Evolutionary conservation across 2,888 invertebrate species (phyloP).

Genomic region (Tenthredo scrophulariae): DNA sequence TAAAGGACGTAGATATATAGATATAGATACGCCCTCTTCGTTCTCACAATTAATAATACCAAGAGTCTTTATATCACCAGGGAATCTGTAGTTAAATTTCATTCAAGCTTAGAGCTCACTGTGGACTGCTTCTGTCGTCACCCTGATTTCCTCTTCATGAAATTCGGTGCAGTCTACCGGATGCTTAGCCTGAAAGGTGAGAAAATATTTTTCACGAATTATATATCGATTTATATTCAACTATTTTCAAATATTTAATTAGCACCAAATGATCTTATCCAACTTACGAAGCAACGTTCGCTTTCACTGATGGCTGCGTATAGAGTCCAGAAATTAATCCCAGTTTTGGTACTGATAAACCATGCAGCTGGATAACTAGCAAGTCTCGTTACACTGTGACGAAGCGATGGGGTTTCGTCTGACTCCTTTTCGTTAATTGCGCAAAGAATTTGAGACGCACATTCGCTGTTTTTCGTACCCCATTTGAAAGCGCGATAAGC

Average conservation of each 20-base stretch:
- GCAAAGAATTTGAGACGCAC: conserved; percentile 90
- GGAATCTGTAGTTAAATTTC: neutral
- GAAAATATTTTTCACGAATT: conserved; percentile 59
- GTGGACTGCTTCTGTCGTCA: conserved; percentile 90
- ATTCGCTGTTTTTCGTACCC: conserved; percentile 84
- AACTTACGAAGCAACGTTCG: conserved; percentile 83
- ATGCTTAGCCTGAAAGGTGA: conserved; percentile 82
- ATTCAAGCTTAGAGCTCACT: conserved; percentile 85
- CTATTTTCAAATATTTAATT: neutral
- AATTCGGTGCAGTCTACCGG: conserved; percentile 88
- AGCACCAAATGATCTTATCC: neutral
- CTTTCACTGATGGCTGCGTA: conserved; percentile 88
- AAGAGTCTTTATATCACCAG: conserved; percentile 31
- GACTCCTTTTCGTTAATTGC: conserved; percentile 85
- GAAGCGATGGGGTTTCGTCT: conserved; percentile 82
- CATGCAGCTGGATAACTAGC: conserved; percentile 89
- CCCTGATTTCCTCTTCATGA: conserved; percentile 90
- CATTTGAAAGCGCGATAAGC: conserved; percentile 91
- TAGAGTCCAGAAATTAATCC: conserved; percentile 88
- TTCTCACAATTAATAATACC: neutral
- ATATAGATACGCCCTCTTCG: neutral
- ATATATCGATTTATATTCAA: neutral
- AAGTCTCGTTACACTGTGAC: conserved; percentile 86
- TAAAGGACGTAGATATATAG: neutral
- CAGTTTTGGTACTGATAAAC: conserved; percentile 87